Percentiles rank a stretch among this genome's conserved stretches.
Evolutionary conservation across 2,888 invertebrate species (phyloP).

Genomic region (Sphaerophoria taeniata): DNA sequence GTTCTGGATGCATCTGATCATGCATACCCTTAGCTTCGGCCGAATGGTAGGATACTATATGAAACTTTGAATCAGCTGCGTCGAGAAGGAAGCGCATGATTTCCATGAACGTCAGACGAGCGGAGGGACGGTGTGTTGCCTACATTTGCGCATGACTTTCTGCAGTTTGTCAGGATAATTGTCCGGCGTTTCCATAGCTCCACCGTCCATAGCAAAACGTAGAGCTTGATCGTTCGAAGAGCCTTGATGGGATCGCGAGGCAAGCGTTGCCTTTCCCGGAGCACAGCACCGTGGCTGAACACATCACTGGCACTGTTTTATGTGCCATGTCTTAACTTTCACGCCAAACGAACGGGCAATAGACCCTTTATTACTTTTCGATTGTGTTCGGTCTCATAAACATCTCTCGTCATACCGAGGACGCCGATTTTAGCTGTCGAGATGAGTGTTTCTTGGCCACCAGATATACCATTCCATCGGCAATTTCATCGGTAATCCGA

Average conservation of each 20-base stretch:
- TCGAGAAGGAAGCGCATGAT: constrained; percentile 90
- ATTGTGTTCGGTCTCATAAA: constrained; percentile 98
- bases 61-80: constrained; percentile 85
- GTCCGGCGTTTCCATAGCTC: constrained; percentile 97
- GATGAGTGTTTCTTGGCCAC: constrained; percentile 95
- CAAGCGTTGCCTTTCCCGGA: constrained; percentile 99
- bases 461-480: constrained; percentile 99
- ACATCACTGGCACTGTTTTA: constrained; percentile 94
- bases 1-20: constrained; percentile 81
- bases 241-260: too few relatives aligned
- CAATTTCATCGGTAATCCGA: constrained; percentile 95
- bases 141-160: constrained; percentile 95
- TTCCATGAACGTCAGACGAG: constrained; percentile 93
- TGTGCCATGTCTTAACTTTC: constrained; percentile 95
- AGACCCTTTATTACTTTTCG: constrained; percentile 93
- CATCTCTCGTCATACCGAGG: constrained; percentile 97
- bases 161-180: constrained; percentile 97
- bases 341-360: constrained; percentile 97
- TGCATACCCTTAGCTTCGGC: constrained; percentile 85
- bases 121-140: constrained; percentile 92
- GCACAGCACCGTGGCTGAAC: constrained; percentile 97
- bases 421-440: constrained; percentile 96
- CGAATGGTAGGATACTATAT: constrained; percentile 86
- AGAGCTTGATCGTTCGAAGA: constrained; percentile 97
- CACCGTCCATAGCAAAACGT: constrained; percentile 94